These are phyloP conservation scores for Hoplias malabaricus DNA, from an alignment of 2,113 vertebrate genomes.

Conservation along the genomic window DNA sequence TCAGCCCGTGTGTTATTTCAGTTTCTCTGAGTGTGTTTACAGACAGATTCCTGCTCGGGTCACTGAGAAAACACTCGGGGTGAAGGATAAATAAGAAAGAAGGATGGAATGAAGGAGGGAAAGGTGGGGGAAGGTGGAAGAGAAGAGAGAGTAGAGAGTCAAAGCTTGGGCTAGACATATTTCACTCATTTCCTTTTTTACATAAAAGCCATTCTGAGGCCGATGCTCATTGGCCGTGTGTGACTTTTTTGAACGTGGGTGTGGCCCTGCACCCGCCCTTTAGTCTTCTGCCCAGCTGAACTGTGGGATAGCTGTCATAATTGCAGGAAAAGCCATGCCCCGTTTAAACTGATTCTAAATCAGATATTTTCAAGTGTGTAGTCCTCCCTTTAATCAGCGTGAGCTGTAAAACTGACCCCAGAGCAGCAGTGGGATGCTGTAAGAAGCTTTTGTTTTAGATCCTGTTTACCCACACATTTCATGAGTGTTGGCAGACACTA, in stretches of 20 bases:
- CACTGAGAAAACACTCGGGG: slow-evolving; percentile 8
- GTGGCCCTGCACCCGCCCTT: slow-evolving; percentile 31
- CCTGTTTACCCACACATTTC: slow-evolving; percentile 28
- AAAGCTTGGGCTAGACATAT: neutral
- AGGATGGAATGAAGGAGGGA: neutral
- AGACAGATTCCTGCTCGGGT: slow-evolving; percentile 28
- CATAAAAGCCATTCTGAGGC: neutral
- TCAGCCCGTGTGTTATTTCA: neutral
- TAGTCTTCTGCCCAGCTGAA: neutral
- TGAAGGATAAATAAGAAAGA: slow-evolving; percentile 36
- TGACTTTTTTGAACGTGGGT: slow-evolving; percentile 1
- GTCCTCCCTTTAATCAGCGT: neutral
- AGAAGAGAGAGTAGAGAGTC: neutral
- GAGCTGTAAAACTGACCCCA: slow-evolving; percentile 11
- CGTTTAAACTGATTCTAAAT: slow-evolving; percentile 20
- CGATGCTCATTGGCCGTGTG: slow-evolving; percentile 26
- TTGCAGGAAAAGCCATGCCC: slow-evolving; percentile 23
- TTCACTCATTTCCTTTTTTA: slow-evolving; percentile 10
- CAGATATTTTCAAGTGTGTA: slow-evolving; percentile 2
- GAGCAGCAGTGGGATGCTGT: slow-evolving; percentile 28
- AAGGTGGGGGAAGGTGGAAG: neutral
- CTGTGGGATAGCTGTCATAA: slow-evolving; percentile 19
- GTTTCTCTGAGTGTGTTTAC: neutral
- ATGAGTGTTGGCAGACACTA: neutral
- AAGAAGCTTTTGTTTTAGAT: slow-evolving; percentile 41